phyloP scores from a whole-genome alignment of 2,888 invertebrate species.

The Lordiphosa fenestrarum region DNA sequence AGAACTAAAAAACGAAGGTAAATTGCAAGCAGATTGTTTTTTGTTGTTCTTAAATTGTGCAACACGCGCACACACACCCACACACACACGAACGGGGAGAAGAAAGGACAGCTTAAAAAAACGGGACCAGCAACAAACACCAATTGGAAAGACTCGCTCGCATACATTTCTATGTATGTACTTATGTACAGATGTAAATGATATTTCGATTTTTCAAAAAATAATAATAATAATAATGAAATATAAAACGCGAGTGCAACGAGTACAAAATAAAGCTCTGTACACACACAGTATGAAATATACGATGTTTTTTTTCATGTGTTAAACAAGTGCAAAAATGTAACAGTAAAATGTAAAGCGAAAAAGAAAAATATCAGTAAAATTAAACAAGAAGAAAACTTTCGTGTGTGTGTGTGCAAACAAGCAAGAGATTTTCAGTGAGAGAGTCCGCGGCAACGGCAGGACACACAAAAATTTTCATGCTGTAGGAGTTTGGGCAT shows the following conservation, averaged over 20 bases:
- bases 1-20: conserved; percentile 50
- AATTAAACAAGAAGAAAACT: conserved; percentile 61
- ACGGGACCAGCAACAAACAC: conserved; percentile 10
- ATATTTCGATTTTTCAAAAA: conserved; percentile 6
- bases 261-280: conserved; percentile 26
- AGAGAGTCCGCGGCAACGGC: conserved; percentile 41
- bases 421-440: conserved; percentile 61
- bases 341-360: conserved; percentile 11
- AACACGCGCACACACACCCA: conserved; percentile 35
- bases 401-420: conserved; percentile 32
- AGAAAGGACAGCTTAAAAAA: conserved; percentile 28
- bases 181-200: conserved; percentile 1
- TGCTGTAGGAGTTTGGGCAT: conserved; percentile 21
- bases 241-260: conserved; percentile 32
- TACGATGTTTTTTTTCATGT: conserved; percentile 26
- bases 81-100: conserved; percentile 27
- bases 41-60: conserved; percentile 49
- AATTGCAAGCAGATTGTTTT: conserved; percentile 55
- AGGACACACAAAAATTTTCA: conserved; percentile 57
- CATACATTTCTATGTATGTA: no score
- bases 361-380: conserved; percentile 52
- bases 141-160: neutral
- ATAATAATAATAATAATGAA: neutral
- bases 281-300: conserved; percentile 24
- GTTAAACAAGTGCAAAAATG: conserved; percentile 32